phyloP scores from a whole-genome alignment of 1,140 invertebrate species.

The Hydropsyche tenuis region DNA sequence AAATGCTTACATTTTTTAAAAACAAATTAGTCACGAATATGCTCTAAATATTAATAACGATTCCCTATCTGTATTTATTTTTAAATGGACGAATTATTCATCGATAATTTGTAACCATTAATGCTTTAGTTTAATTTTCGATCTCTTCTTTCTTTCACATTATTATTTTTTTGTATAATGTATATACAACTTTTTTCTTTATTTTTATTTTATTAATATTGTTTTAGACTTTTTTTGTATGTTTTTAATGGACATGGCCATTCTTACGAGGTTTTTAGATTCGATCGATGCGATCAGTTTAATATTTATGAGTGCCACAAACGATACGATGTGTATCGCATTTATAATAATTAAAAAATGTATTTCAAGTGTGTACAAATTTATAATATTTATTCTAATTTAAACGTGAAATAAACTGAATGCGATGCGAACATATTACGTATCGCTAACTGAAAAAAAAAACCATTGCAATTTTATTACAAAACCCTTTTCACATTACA shows the following conservation, averaged over 20 bases:
- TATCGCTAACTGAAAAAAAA: not conserved
- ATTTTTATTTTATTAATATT: conserved; percentile 3
- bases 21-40: conserved; percentile 21
- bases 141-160: not conserved
- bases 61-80: not conserved
- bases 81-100: conserved; percentile 10
- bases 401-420: not conserved
- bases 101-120: conserved; percentile 13
- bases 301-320: conserved; percentile 8
- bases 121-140: conserved; percentile 2
- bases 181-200: conserved; percentile 7
- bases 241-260: conserved; percentile 31
- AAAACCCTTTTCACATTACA: not conserved
- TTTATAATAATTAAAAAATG: not conserved
- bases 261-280: conserved; percentile 29
- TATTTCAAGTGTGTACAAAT: conserved; percentile 17
- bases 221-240: conserved; percentile 2
- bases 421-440: not conserved
- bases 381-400: conserved; percentile 20
- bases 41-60: not conserved
- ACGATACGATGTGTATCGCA: conserved; percentile 19
- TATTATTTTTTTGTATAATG: conserved; percentile 5
- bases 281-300: conserved; percentile 3
- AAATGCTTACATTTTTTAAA: not conserved
- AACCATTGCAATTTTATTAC: not conserved